Evolutionary conservation across 2,113 vertebrate species (phyloP), one percentile per base, ranked within the genome.

Genomic region (Solenodon paradoxus): DNA sequence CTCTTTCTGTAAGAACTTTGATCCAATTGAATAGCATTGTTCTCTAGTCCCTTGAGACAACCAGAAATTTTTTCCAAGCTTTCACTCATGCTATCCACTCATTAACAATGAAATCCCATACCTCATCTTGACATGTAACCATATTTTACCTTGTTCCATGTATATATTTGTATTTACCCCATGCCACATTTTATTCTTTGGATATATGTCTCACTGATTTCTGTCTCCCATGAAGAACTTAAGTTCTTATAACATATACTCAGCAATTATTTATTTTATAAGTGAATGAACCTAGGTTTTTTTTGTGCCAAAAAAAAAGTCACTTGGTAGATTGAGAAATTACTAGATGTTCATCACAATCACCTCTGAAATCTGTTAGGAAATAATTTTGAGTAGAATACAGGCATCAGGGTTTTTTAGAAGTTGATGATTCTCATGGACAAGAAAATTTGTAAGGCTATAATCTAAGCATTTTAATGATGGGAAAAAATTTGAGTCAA

Each of bases 181-280:
- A 2, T 5, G 20, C 1, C 24, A 84, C 38, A 90, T 19, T 59
- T 0, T 24, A 30, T 71, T 96, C 81, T 68, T 20, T 32, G 5
- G 24, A 19, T 49, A 17, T 5, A 38, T 66, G 22, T n/a, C 59
- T 72, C 38, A 57, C 19, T 87, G 74, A 12, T 49, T 92, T 80
- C 69, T 59, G 7, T 90, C 35, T 90, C 69, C 15, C 42, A 51
- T 40, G 35, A 90, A 92, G 47, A 92, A 77, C 5, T 9, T 49
- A 51, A 15, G 30, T 74, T 55, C 49, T 94, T 57, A 91, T 17
- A 81, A 68, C 40, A 69, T 91, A 61, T 7, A 79, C 13, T 80
- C 28, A 55, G 40, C 38, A 92, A 63, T 63, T 86, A 64, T 30
- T 93, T 84, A 79, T 78, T 82, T 95, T 64, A 59, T 74, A 91